phyloP scores from a whole-genome alignment of 2,797 vertebrate species.

The Fistularia commersonii region DNA sequence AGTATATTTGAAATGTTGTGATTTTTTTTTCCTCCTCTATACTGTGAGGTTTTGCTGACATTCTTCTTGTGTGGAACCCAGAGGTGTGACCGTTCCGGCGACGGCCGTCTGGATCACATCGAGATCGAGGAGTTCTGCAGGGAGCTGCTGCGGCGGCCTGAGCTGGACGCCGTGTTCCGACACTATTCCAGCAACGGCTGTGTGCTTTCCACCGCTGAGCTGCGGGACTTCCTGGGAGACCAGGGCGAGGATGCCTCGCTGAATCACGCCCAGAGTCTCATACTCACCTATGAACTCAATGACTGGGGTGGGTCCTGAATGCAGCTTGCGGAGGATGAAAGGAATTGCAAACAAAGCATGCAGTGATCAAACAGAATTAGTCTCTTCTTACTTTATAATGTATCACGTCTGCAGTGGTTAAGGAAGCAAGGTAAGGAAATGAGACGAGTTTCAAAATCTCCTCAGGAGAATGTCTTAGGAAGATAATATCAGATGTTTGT shows the following conservation, averaged over 20 bases:
- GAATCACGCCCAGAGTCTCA: slow-evolving; percentile 74
- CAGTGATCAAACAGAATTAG: too few relatives aligned
- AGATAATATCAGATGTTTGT: too few relatives aligned
- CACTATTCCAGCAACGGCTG: slow-evolving; percentile 85
- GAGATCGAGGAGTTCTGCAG: slow-evolving; percentile 94
- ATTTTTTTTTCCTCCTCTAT: slow-evolving; percentile 3
- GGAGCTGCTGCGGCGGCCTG: slow-evolving; percentile 85
- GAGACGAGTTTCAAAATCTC: too few relatives aligned
- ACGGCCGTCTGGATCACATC: slow-evolving; percentile 82
- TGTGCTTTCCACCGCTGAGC: slow-evolving; percentile 83
- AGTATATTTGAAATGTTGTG: slow-evolving; percentile 2
- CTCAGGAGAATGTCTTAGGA: too few relatives aligned
- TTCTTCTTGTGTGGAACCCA: slow-evolving; percentile 41
- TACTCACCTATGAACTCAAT: slow-evolving; percentile 84
- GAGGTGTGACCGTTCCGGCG: slow-evolving; percentile 87
- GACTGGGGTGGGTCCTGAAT: slow-evolving; percentile 80
- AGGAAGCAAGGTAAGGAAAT: too few relatives aligned
- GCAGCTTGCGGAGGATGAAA: slow-evolving; percentile 10
- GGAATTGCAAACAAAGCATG: slow-evolving; percentile 3
- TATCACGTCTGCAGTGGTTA: too few relatives aligned
- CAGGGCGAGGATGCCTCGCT: slow-evolving; percentile 86
- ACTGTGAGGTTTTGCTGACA: slow-evolving; percentile 6
- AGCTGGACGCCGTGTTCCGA: slow-evolving; percentile 87
- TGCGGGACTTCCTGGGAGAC: slow-evolving; percentile 88
- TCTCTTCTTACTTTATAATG: too few relatives aligned